Evolutionary conservation across 2,888 invertebrate genomes (phyloP).

Genomic region (Argyresthia albistria): DNA sequence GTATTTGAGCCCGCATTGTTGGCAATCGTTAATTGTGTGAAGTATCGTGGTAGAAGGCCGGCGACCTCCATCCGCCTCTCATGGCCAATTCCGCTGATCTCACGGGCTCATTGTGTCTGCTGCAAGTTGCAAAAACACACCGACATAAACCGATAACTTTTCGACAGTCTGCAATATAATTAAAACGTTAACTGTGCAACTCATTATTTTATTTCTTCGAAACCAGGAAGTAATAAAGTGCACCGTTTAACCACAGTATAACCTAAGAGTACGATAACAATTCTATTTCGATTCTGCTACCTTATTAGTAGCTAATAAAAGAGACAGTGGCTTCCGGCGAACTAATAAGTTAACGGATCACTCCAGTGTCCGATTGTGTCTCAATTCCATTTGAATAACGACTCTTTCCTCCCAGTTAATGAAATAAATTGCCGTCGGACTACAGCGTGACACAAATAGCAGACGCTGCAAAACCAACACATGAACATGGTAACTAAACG

Average conservation of each 20-base stretch:
- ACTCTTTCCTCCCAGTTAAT: slow-evolving; percentile 21
- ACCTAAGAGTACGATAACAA: too few relatives aligned
- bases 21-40: neutral
- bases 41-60: slow-evolving; percentile 23
- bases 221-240: too few relatives aligned
- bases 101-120: slow-evolving; percentile 41
- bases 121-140: slow-evolving; percentile 32
- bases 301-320: neutral
- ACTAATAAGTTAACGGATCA: too few relatives aligned
- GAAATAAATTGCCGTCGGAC: slow-evolving; percentile 22
- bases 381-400: slow-evolving; percentile 41
- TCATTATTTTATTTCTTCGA: too few relatives aligned
- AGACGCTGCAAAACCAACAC: slow-evolving; percentile 21
- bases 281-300: neutral
- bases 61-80: slow-evolving; percentile 46
- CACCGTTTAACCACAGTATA: too few relatives aligned
- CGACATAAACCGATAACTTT: too few relatives aligned
- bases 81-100: slow-evolving; percentile 47
- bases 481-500: slow-evolving; percentile 36
- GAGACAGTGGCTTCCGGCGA: neutral
- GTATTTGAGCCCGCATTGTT: too few relatives aligned
- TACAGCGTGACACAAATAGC: slow-evolving; percentile 32
- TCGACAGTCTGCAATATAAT: neutral
- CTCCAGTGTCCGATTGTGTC: slow-evolving; percentile 11
- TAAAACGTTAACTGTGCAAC: neutral